Base-by-base conservation (phyloP, 2,797 vertebrate genomes). In the Catostomus latipinnis region DNA sequence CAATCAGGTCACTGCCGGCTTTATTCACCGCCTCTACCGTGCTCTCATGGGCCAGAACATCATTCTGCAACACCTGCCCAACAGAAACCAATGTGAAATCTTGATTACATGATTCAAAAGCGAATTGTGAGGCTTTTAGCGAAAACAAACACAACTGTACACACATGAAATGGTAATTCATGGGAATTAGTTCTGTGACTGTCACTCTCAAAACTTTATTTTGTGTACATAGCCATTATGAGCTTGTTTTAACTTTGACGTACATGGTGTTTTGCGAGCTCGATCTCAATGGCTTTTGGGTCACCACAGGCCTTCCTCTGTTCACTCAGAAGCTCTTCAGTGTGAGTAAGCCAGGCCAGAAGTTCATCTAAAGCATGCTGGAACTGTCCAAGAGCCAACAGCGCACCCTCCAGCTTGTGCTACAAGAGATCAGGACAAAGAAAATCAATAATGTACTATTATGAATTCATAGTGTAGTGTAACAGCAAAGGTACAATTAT, bases 251-350 rank as follows among this genome's bases (percentile, higher is more conserved):
- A 13, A 50, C 49, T 71, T 54, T 22, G 7, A 54, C 72, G 0
- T 96, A 99, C 98, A 14, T 99, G 96, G 90, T 99, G 98, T 85
- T 99, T 99, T 86, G 98, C 98, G 0, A 99, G 96, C 88, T 98
- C 96, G 16, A 99, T 98, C 92, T 99, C 98, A 58, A 99, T 97
- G 87, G 96, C 95, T 92, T 99, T 99, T 13, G 97, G 98, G 91
- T 99, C 98, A 80, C 96, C 96, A 67, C 95, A 96, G 49, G 96
- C 93, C 53, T 97, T 93, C 89, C 95, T 96, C 94, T 99, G 97
- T 82, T 98, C 97, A 43, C 90, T 92, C 12, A 99, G 95, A 85
- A 98, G 90, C 54, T 96, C 97, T 88, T 99, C 97, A 0, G 98
- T 99, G 82, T 99, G 95, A 0, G 94, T 96, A 93, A 99, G 93